These are phyloP conservation scores for Helicoverpa zea DNA, from an alignment of 1,140 invertebrate species.

Conservation along the genomic window DNA sequence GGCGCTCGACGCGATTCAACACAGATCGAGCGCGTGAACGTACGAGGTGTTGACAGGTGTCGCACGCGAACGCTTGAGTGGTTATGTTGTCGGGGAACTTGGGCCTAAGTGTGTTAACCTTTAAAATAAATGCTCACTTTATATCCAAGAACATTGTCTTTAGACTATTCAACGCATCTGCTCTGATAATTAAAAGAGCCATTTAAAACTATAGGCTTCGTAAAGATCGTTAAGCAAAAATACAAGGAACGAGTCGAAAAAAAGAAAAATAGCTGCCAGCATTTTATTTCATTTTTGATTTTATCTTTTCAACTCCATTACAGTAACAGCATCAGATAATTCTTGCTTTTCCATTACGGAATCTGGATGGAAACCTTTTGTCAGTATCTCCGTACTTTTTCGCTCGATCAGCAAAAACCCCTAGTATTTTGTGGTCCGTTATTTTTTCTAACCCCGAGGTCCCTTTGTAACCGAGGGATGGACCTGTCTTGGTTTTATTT, in stretches of 20 bases:
- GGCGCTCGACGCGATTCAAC: too few relatives aligned
- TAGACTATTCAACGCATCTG: not conserved
- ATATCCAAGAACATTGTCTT: too few relatives aligned
- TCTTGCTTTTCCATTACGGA: not conserved
- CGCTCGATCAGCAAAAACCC: not conserved
- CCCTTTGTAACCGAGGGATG: not conserved
- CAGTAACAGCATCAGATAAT: conserved; percentile 9
- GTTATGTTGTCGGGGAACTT: too few relatives aligned
- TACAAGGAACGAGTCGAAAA: not conserved
- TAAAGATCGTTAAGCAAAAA: not conserved
- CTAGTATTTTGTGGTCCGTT: not conserved
- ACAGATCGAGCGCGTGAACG: too few relatives aligned
- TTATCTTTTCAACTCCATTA: conserved; percentile 4
- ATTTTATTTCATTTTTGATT: not conserved
- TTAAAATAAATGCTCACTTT: too few relatives aligned
- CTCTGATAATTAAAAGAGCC: not conserved
- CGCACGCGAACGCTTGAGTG: too few relatives aligned
- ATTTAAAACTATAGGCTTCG: not conserved
- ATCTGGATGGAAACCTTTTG: conserved; percentile 11
- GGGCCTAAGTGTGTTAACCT: too few relatives aligned
- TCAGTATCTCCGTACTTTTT: not conserved
- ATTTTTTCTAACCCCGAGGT: not conserved
- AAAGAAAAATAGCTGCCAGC: not conserved
- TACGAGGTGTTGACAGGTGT: too few relatives aligned
- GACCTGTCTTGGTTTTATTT: conserved; percentile 22